phyloP scores from a whole-genome alignment of 2,888 invertebrate species.

The Dicranocentrus wangi region DNA sequence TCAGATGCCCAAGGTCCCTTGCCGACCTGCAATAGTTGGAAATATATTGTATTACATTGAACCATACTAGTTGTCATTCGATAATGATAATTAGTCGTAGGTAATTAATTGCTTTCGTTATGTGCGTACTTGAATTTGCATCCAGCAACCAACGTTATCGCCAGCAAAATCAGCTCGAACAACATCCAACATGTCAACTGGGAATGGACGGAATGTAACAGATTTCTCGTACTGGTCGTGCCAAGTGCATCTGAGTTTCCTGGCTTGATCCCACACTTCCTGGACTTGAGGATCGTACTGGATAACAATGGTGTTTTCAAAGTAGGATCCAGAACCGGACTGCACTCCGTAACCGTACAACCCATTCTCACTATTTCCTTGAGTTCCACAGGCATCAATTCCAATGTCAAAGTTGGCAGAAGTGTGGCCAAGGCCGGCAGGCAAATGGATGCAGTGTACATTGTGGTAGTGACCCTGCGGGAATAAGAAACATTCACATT shows the following conservation, averaged over 20 bases:
- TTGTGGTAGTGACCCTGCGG: conserved; percentile 88
- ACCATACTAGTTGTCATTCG: too few species aligned
- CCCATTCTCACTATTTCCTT: conserved; percentile 93
- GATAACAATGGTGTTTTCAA: conserved; percentile 94
- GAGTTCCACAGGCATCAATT: conserved; percentile 92
- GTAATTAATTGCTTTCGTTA: too few species aligned
- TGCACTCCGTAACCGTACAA: conserved; percentile 89
- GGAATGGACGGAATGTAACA: conserved; percentile 80
- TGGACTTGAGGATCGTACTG: conserved; percentile 92
- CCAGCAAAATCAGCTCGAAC: conserved; percentile 94
- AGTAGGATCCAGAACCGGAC: conserved; percentile 92
- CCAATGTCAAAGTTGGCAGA: conserved; percentile 93
- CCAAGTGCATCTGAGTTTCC: conserved; percentile 94
- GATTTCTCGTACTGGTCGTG: conserved; percentile 96
- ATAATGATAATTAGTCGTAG: too few species aligned
- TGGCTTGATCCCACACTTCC: conserved; percentile 96
- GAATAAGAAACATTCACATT: background rate
- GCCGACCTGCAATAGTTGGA: conserved; percentile 78
- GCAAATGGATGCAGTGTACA: conserved; percentile 91
- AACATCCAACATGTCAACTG: conserved; percentile 93
- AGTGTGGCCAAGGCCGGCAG: conserved; percentile 88
- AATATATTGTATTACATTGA: background rate
- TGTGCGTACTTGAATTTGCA: conserved; percentile 92
- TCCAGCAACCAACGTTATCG: conserved; percentile 97
- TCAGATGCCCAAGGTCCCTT: conserved; percentile 97